Conservation (phyloP, 2,797 vertebrate genomes). For the Poliocrania exsul region DNA sequence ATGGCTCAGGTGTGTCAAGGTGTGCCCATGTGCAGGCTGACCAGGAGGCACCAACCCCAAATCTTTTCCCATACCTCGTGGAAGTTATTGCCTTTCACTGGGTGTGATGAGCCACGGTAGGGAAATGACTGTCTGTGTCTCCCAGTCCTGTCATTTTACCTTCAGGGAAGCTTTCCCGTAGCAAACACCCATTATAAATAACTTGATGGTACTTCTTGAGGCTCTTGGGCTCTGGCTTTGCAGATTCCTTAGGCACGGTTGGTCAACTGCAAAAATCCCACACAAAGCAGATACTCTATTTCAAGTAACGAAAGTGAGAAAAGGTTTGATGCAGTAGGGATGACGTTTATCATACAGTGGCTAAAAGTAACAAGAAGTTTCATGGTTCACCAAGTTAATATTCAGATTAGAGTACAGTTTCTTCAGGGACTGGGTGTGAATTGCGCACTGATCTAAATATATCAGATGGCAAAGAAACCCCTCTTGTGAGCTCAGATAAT, state of each 20-base stretch:
- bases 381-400: background rate
- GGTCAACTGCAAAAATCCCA: background rate
- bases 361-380: constrained; percentile 51
- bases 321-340: background rate
- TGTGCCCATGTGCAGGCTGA: background rate
- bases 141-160: background rate
- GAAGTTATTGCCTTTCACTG: background rate
- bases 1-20: background rate
- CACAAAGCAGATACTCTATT: background rate
- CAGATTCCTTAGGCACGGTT: background rate
- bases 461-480: constrained; percentile 40
- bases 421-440: constrained; percentile 24
- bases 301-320: background rate
- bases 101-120: background rate
- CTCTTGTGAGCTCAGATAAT: constrained; percentile 32
- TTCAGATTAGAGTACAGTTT: constrained; percentile 5
- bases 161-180: background rate
- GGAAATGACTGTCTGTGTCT: background rate
- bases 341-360: background rate
- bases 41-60: background rate
- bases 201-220: background rate
- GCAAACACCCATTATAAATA: background rate
- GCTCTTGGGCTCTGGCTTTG: background rate
- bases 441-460: constrained; percentile 8
- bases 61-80: background rate